Evolutionary conservation across 1,140 invertebrate species (phyloP).

Genomic region (Ceratosolen fusciceps): DNA sequence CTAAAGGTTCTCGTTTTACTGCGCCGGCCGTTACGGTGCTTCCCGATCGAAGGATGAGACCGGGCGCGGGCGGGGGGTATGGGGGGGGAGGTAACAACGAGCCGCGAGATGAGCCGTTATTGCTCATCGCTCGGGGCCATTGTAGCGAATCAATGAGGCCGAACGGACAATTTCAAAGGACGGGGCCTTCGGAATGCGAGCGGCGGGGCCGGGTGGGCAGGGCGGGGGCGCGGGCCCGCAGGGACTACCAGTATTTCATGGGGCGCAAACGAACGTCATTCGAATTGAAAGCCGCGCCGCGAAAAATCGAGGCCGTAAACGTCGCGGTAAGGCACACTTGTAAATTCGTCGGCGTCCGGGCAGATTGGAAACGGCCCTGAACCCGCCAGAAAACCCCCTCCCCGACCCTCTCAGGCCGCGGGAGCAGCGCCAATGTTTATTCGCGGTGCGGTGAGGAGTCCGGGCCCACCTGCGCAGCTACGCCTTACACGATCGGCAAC

Average conservation of each 20-base stretch:
- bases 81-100: not conserved
- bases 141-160: constrained; percentile 7
- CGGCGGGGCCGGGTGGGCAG: not conserved
- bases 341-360: not conserved
- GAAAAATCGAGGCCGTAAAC: constrained; percentile 8
- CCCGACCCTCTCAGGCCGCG: no score
- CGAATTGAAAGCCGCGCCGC: constrained; percentile 12
- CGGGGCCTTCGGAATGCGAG: not conserved
- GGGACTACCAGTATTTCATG: constrained; percentile 4
- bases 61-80: not conserved
- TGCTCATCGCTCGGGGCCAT: not conserved
- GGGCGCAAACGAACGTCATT: constrained; percentile 9
- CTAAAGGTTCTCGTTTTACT: no score
- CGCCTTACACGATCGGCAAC: constrained; percentile 8
- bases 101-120: no score
- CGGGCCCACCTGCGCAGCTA: constrained; percentile 9
- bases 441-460: not conserved
- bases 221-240: no score
- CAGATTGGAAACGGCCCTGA: not conserved
- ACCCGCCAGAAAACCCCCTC: not conserved
- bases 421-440: not conserved
- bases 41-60: no score
- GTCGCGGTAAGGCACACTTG: constrained; percentile 15
- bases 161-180: constrained; percentile 5
- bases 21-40: no score